Evolutionary conservation across 2,888 invertebrate genomes (phyloP), one percentile per base, ranked within the genome.

Genomic region (Axea sp.): DNA sequence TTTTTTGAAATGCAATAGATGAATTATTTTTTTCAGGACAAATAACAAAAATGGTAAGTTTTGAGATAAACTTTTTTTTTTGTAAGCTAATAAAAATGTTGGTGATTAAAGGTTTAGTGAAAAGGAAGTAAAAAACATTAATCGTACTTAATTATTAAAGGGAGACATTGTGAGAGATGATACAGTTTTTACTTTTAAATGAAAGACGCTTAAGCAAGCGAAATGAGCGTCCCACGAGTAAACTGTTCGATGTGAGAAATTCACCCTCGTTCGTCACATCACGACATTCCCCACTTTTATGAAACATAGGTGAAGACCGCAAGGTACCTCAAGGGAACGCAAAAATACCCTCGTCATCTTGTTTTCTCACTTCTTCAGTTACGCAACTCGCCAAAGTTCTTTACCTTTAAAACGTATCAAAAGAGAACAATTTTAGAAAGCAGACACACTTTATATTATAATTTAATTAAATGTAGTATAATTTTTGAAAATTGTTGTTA

Each of bases 331-430:
- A 59, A 77, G 78, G 75, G 71, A 80, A 75, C 59, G 59, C 57
- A 78, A 77, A 82, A 84, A 81, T 80, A 80, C 77, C 81, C 80
- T 57, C 81, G 82, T 82, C 83, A 81, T 82, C 82, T 77, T 77
- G 60, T 74, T 79, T 79, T 77, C 76, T 74, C 67, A 47, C 68
- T 53, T 76, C 76, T 76, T 65, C 57, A 78, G 77, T 68, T 55
- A 60, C 31, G 19, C 37, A 31, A 45, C 45, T 53, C 22, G 55
- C 31, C 6, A 51, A 67, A 55, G 11, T 30, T 49, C n/a, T 22
- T 51, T 28, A 9, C 35, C 49, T 47, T 24, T 14, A n/a, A 28
- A 55, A 65, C 39, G 24, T 31, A 22, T 64, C 37, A 45, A 51
- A 45, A 55, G 26, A 19, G 45, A 65, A 28, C 45, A 53, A 24